These are phyloP conservation scores for Cerastoderma edule DNA, from an alignment of 2,888 invertebrate species.

Conservation along the genomic window DNA sequence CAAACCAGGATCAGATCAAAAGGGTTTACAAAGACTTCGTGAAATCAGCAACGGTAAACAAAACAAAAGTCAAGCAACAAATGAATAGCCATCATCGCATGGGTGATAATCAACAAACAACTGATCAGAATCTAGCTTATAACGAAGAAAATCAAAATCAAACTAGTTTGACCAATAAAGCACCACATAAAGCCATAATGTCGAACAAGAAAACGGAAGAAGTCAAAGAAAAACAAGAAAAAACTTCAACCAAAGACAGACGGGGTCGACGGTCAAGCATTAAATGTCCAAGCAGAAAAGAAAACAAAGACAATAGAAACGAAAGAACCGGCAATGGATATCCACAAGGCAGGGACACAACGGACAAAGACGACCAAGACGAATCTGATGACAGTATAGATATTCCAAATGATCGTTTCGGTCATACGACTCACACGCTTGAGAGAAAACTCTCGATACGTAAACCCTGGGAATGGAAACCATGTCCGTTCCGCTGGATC, in stretches of 20 bases:
- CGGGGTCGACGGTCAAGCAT: too few species aligned
- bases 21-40: slow-evolving; percentile 17
- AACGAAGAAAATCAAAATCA: slow-evolving; percentile 20
- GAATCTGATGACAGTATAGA: slow-evolving; percentile 51
- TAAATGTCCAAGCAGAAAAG: slow-evolving; percentile 20
- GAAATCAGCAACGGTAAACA: slow-evolving; percentile 2
- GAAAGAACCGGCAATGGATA: too few species aligned
- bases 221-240: slow-evolving; percentile 18
- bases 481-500: slow-evolving; percentile 59
- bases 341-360: slow-evolving; percentile 25
- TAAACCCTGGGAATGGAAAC: slow-evolving; percentile 62
- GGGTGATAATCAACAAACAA: too few species aligned
- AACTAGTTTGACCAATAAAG: too few species aligned
- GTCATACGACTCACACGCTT: slow-evolving; percentile 55
- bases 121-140: too few species aligned
- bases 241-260: neutral
- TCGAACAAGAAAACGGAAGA: slow-evolving; percentile 23
- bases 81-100: too few species aligned
- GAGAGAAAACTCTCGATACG: slow-evolving; percentile 57
- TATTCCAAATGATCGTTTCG: slow-evolving; percentile 55
- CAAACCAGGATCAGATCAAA: neutral
- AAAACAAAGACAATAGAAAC: neutral
- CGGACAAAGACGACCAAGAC: slow-evolving; percentile 20
- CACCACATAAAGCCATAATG: too few species aligned
- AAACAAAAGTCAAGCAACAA: too few species aligned